Evolutionary conservation across 2,797 vertebrate species (phyloP), one percentile per base, ranked within the genome.

Genomic region (Sphaeramia orbicularis): DNA sequence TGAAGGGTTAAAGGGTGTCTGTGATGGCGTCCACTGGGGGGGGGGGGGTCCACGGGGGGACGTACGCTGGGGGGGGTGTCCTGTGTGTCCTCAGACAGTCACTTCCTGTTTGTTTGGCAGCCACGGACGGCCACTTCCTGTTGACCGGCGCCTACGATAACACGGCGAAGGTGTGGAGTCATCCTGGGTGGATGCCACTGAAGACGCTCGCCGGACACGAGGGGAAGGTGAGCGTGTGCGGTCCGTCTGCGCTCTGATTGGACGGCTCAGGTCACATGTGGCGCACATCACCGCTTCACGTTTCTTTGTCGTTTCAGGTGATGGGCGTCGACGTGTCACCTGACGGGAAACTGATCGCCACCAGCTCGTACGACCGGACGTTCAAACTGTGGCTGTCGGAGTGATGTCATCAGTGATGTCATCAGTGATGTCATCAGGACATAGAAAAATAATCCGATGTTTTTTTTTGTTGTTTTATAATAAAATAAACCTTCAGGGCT

Each of bases 311-410:
- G 1, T 40, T 55, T 2, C 66, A 92, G 91, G 97, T 99, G 69
- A 99, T 99, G 97, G 96, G 96, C 0, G 82, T 99, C 8, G 98
- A 99, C 42, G 91, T 99, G 71, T 99, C 97, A 9, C 93, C 95
- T 0, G 96, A 99, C 0, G 97, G 97, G 8, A 96, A 96, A 43
- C 94, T 99, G 52, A 98, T 99, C 43, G 97, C 97, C 3, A 99
- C 98, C 7, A 95, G 96, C 81, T 99, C 98, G 1, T 99, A 96
- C 0, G 97, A 99, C 83, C 93, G 97, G 48, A 99, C 98, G 87
- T 99, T 99, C 89, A 99, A 99, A 87, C 93, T 99, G 14, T 99
- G 98, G 98, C 91, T 97, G 82, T 94, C 97, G 0, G 98, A 91
- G 59, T 91, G 71, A 89, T 15, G 13, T 58, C 27, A 52, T 40